phyloP scores from a whole-genome alignment of 2,888 invertebrate genomes.

The Heliconius sara region DNA sequence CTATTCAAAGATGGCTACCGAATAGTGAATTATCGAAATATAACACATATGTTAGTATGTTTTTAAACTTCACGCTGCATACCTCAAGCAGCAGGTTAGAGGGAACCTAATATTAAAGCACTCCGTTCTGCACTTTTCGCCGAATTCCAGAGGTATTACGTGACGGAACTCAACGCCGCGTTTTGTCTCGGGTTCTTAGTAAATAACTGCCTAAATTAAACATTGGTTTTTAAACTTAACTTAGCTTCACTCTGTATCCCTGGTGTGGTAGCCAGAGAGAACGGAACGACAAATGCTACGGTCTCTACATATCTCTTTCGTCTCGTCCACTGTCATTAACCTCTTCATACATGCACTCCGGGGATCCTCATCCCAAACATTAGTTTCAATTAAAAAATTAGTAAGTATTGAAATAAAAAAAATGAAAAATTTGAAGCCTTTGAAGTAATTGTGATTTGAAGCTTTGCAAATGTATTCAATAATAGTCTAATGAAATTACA shows the following conservation, averaged over 20 bases:
- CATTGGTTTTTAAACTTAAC: too few species aligned
- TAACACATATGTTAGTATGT: background rate
- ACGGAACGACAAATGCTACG: too few species aligned
- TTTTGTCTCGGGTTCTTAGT: too few species aligned
- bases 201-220: too few species aligned
- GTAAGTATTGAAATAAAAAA: background rate
- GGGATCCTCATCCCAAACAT: too few species aligned
- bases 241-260: too few species aligned
- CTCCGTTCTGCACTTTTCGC: background rate
- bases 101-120: background rate
- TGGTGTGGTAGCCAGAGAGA: too few species aligned
- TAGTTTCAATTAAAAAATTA: too few species aligned
- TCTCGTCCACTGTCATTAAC: too few species aligned
- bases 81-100: background rate
- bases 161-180: background rate
- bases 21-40: background rate
- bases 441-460: constrained; percentile 21
- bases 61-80: background rate
- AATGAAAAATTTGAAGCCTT: background rate
- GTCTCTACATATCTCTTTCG: too few species aligned
- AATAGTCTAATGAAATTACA: constrained; percentile 27
- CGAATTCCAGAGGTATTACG: background rate
- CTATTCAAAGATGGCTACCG: constrained; percentile 26
- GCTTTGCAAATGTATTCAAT: constrained; percentile 29
- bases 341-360: too few species aligned